Percentiles rank a stretch among this genome's conserved stretches.
phyloP scores from a whole-genome alignment of 1,140 invertebrate species.

The Drosophila nigromelanica region DNA sequence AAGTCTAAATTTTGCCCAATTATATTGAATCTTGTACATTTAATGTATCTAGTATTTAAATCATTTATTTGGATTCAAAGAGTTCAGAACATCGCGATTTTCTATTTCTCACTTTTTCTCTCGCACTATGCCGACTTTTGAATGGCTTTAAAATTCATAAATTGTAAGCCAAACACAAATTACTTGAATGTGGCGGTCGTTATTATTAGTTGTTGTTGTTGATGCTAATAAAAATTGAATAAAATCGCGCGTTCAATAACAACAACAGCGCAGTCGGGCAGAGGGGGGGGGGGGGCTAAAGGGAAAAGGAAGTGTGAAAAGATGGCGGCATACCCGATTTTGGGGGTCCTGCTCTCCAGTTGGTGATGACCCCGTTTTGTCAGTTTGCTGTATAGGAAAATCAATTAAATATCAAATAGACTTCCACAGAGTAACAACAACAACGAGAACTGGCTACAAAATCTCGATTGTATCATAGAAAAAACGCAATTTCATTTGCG shows the following conservation, averaged over 20 bases:
- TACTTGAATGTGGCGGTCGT: conserved; percentile 28
- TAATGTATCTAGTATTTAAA: not conserved
- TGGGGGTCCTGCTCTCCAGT: conserved; percentile 27
- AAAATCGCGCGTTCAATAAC: conserved; percentile 79
- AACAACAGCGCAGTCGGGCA: conserved; percentile 22
- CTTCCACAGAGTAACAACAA: conserved; percentile 24
- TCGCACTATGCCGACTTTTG: not conserved
- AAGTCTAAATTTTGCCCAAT: not conserved
- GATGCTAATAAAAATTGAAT: conserved; percentile 77
- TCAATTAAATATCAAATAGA: conserved; percentile 55
- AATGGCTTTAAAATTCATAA: conserved; percentile 8
- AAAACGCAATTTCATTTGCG: conserved; percentile 60
- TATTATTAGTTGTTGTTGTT: conserved; percentile 16
- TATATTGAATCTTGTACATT: not conserved
- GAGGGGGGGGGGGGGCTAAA: too few species aligned
- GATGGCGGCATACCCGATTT: conserved; percentile 25
- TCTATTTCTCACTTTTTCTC: not conserved
- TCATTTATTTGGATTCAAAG: not conserved
- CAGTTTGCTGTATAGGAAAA: conserved; percentile 49
- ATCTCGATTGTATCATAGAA: conserved; percentile 49
- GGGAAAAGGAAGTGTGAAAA: too few species aligned
- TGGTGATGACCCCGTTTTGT: conserved; percentile 62
- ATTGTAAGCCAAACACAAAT: conserved; percentile 30
- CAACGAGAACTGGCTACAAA: conserved; percentile 42
- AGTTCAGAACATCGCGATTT: not conserved